A percentile compares a stretch with the other conserved stretches of the same genome.
These are phyloP conservation scores for Phymatocera aterrima DNA, from an alignment of 2,888 invertebrate species.

Conservation along the genomic window DNA sequence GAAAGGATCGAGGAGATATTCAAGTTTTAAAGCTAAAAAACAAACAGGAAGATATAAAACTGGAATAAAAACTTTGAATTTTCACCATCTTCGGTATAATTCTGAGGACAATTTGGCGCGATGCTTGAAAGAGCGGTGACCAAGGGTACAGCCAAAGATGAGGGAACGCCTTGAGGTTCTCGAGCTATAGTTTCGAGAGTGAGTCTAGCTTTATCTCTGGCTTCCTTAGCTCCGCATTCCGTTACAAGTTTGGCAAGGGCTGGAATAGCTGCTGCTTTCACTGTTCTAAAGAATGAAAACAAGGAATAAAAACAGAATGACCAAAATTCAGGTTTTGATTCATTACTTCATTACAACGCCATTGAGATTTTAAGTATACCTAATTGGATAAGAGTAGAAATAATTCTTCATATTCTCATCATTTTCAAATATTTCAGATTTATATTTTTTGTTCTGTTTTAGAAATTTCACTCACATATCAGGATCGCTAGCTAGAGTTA, in stretches of 20 bases:
- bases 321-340: no score
- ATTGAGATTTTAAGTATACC: neutral
- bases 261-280: conserved; percentile 80
- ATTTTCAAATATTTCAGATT: conserved; percentile 21
- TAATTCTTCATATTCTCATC: neutral
- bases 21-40: no score
- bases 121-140: conserved; percentile 80
- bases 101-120: conserved; percentile 77
- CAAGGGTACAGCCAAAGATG: conserved; percentile 77
- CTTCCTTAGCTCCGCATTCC: conserved; percentile 75
- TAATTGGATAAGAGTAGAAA: neutral
- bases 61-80: neutral
- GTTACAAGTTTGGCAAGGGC: conserved; percentile 80
- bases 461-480: conserved; percentile 77
- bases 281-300: no score
- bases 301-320: no score
- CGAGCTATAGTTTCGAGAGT: conserved; percentile 72
- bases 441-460: neutral
- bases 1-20: no score
- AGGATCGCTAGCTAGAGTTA: conserved; percentile 82
- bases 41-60: no score
- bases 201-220: conserved; percentile 78
- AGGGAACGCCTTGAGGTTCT: conserved; percentile 66
- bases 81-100: conserved; percentile 79
- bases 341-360: no score